Evolutionary conservation across 2,888 invertebrate species (phyloP), one percentile per base, ranked within the genome.

Genomic region (Pyrrhia umbra): DNA sequence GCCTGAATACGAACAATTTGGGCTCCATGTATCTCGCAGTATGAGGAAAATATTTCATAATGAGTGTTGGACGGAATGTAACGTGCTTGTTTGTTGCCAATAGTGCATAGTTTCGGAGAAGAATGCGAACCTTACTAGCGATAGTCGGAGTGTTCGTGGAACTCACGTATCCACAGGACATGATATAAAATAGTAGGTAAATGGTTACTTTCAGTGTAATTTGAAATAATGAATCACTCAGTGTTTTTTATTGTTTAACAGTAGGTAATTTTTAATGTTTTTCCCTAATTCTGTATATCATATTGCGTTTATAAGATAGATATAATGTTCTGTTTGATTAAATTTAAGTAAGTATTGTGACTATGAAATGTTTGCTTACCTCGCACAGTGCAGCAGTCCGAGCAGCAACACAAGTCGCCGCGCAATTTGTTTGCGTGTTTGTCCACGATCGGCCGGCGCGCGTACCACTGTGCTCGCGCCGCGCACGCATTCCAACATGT

Each of bases 401-500:
- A 91, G 75, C 27, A 87, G 78, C 6, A 86, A 51, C 27, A 87
- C 65, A 34, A 74, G 3, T n/a, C 34, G 25, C 2, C 42, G 15
- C 49, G 58, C 42, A 47, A 60, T 50, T 18, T 51, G 68, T 39
- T 43, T 63, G 59, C 57, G 76, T 54, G 25, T 68, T 54, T 16
- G 77, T 46, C 70, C 58, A 27, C 39, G 64, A 16, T 51, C 73
- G 68, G 81, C 79, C 78, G 81, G 73, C 81, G 89, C 88, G 85
- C 86, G 87, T 79, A 82, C 80, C 84, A 79, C 82, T 69, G 84
- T 79, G 86, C 80, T 77, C 83, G 88, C 90, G 90, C 91, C 86
- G 82, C 88, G 90, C 87, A 86, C 89, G 83, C 93, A 92, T 93
- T 75, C 90, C 86, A 87, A 86, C 93, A 94, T 94, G 85, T 83